phyloP scores from a whole-genome alignment of 2,113 vertebrate species.

The Haemorhous mexicanus region DNA sequence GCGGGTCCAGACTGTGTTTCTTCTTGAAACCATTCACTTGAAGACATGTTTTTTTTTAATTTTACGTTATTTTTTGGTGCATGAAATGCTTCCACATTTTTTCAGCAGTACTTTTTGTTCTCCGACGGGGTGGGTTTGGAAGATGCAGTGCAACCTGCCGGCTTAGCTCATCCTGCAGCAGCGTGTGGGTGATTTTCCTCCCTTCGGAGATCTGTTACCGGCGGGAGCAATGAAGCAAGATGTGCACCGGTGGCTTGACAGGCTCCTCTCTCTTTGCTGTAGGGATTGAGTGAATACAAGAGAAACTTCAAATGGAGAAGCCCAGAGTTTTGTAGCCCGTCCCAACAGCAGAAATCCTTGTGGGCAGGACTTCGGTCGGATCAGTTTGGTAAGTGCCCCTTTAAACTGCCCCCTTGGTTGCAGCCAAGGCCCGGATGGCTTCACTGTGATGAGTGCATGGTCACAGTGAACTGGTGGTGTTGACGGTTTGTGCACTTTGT shows the following conservation, averaged over 20 bases:
- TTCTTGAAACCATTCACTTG: not conserved
- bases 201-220: not conserved
- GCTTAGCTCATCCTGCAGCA: not conserved
- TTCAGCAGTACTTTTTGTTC: not conserved
- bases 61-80: not conserved
- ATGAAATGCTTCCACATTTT: not conserved
- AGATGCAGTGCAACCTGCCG: not conserved
- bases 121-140: not conserved
- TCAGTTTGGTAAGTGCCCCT: constrained; percentile 74
- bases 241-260: accelerated
- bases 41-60: accelerated
- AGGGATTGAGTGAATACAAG: constrained; percentile 84
- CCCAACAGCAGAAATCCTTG: constrained; percentile 47
- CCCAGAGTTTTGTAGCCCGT: constrained; percentile 45
- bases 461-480: not conserved
- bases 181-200: not conserved
- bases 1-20: not conserved
- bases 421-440: not conserved
- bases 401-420: not conserved
- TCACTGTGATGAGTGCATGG: not conserved
- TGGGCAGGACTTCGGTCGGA: constrained; percentile 85
- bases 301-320: constrained; percentile 77
- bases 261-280: constrained; percentile 6
- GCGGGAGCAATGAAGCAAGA: not conserved
- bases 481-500: not conserved